Percentiles rank a stretch among this genome's conserved stretches.
These are phyloP conservation scores for Caenorhabditis sp. DNA, from an alignment of 2,888 invertebrate genomes.

Conservation along the genomic window DNA sequence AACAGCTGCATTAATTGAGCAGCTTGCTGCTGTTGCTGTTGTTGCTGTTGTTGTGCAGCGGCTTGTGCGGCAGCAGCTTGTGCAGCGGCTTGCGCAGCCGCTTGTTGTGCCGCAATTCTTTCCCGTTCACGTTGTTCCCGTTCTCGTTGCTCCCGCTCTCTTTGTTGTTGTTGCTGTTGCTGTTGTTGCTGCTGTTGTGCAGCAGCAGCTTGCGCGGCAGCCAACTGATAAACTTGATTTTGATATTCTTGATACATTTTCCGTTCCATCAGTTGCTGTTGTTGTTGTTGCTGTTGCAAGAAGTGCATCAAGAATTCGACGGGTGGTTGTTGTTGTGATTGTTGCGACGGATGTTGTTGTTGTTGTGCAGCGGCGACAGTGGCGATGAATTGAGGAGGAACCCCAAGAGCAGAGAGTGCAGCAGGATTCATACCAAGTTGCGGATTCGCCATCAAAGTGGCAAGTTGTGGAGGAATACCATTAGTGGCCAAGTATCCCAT, in stretches of 20 bases:
- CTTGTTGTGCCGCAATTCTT: neutral
- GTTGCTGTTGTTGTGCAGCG: constrained; percentile 4
- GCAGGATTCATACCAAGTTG: neutral
- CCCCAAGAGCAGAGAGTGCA: neutral
- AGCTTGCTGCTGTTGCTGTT: constrained; percentile 1
- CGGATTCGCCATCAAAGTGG: neutral
- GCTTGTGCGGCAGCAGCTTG: constrained; percentile 5
- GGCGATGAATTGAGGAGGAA: neutral
- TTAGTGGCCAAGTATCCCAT: neutral
- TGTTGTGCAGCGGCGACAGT: neutral
- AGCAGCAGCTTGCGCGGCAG: neutral
- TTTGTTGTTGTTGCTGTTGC: neutral
- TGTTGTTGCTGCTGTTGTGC: neutral
- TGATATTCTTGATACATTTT: neutral
- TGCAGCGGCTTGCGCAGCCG: constrained; percentile 6
- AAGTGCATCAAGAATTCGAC: constrained; percentile 9
- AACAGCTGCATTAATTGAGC: neutral
- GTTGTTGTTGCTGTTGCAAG: constrained; percentile 12
- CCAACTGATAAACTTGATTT: neutral
- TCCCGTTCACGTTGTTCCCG: constrained; percentile 7
- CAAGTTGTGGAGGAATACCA: neutral
- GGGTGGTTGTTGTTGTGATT: constrained; percentile 4
- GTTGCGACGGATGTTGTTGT: constrained; percentile 11
- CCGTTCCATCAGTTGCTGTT: neutral
- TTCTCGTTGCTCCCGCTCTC: constrained; percentile 9